Conservation (phyloP, 2,113 vertebrate species). For the Oenanthe oenanthe region DNA sequence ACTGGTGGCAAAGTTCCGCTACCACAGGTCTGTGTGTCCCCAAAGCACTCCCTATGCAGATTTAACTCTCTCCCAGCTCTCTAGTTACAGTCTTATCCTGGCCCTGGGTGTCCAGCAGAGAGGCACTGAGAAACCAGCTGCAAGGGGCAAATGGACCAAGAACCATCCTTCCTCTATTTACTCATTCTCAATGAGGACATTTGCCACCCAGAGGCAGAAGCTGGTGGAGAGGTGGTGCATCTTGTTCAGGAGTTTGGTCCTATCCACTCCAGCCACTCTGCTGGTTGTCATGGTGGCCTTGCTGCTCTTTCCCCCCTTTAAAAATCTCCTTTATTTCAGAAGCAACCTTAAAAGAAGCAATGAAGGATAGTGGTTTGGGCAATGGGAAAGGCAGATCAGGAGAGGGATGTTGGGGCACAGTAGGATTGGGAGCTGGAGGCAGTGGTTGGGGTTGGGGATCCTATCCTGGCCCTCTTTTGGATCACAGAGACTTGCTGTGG, state of each 20-base stretch:
- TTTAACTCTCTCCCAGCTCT: not conserved
- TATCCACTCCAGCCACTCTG: not conserved
- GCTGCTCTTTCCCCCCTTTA: not conserved
- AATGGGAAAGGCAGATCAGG: not conserved
- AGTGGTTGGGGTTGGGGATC: not conserved
- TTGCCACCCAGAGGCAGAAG: not conserved
- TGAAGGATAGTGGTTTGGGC: not conserved
- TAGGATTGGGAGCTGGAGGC: not conserved
- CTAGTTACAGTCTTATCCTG: not conserved
- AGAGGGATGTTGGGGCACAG: not conserved
- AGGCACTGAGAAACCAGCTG: not conserved
- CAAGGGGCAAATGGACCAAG: not conserved
- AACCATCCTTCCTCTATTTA: not conserved
- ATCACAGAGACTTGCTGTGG: not conserved
- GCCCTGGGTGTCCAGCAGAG: not conserved
- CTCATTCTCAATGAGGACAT: not conserved
- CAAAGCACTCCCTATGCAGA: not conserved
- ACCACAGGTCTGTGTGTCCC: fast-evolving
- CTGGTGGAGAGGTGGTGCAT: not conserved
- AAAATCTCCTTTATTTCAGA: not conserved
- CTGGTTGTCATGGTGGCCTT: not conserved
- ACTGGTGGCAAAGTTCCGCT: not conserved
- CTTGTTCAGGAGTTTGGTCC: not conserved
- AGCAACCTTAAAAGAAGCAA: not conserved
- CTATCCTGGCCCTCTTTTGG: not conserved